phyloP scores from a whole-genome alignment of 2,888 invertebrate species.

The Noctua janthina region DNA sequence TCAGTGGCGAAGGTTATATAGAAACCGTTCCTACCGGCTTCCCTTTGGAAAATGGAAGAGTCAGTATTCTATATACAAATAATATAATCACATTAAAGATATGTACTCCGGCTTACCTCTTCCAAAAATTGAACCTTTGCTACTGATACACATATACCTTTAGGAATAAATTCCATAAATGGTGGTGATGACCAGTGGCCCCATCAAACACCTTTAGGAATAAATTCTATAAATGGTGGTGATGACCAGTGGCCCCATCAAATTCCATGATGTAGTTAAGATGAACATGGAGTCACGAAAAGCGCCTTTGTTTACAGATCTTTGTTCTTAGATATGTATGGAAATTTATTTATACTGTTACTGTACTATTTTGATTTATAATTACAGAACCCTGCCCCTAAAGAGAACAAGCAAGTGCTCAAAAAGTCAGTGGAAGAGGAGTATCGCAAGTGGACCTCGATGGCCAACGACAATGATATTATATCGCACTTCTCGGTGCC shows the following conservation, averaged over 20 bases:
- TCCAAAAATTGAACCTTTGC: too few relatives aligned
- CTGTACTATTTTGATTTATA: conserved; percentile 14
- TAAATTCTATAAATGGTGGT: not conserved
- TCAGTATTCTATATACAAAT: too few relatives aligned
- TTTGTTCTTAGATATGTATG: not conserved
- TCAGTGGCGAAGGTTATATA: not conserved
- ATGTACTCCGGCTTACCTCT: too few relatives aligned
- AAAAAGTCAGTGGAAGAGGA: conserved; percentile 98
- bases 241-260: not conserved
- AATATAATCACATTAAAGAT: too few relatives aligned
- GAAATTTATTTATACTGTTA: not conserved
- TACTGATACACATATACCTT: too few relatives aligned
- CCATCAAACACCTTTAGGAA: not conserved
- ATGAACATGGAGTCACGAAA: not conserved
- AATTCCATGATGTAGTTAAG: not conserved
- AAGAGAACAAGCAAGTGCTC: conserved; percentile 97
- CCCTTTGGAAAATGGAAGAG: too few relatives aligned
- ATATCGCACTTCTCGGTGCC: conserved; percentile 98
- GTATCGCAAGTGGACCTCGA: conserved; percentile 98
- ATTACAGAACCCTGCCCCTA: conserved; percentile 93
- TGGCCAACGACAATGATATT: conserved; percentile 99
- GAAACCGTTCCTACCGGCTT: too few relatives aligned
- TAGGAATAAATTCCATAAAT: not conserved
- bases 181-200: not conserved
- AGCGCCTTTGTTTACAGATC: not conserved